These are phyloP conservation scores for Pterostichus madidus DNA, from an alignment of 2,888 invertebrate species.

Conservation along the genomic window DNA sequence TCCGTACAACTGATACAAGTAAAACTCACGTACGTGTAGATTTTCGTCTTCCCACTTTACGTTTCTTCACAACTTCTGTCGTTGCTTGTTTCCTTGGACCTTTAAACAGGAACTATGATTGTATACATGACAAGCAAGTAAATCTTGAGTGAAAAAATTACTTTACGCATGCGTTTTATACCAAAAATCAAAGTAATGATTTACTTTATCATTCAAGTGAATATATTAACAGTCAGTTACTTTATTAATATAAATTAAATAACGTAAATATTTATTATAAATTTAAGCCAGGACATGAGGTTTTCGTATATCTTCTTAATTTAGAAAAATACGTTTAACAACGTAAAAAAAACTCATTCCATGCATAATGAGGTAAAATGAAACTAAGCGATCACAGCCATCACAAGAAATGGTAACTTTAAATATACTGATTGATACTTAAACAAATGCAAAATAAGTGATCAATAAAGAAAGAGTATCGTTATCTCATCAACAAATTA, in stretches of 20 bases:
- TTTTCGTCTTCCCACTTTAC: conserved; percentile 61
- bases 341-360: conserved; percentile 36
- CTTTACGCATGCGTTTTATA: conserved; percentile 49
- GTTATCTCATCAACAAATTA: conserved; percentile 48
- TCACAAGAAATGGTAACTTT: conserved; percentile 35
- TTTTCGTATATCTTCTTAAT: conserved; percentile 54
- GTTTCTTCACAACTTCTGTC: conserved; percentile 59
- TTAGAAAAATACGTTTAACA: conserved; percentile 39
- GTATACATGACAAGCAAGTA: conserved; percentile 56
- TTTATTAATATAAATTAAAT: conserved; percentile 51
- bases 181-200: conserved; percentile 23
- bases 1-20: conserved; percentile 62
- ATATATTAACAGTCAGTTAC: conserved; percentile 12
- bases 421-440: conserved; percentile 34
- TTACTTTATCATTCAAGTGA: conserved; percentile 17
- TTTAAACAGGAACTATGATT: conserved; percentile 64
- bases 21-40: conserved; percentile 65
- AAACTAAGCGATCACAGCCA: conserved; percentile 44
- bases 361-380: conserved; percentile 49
- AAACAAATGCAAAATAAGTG: conserved; percentile 61
- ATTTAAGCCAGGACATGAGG: conserved; percentile 49
- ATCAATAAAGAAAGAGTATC: conserved; percentile 46
- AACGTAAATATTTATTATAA: conserved; percentile 32
- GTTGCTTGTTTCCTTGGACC: conserved; percentile 63
- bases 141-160: conserved; percentile 53